phyloP scores from a whole-genome alignment of 1,140 invertebrate genomes.

The Solenopsis invicta region DNA sequence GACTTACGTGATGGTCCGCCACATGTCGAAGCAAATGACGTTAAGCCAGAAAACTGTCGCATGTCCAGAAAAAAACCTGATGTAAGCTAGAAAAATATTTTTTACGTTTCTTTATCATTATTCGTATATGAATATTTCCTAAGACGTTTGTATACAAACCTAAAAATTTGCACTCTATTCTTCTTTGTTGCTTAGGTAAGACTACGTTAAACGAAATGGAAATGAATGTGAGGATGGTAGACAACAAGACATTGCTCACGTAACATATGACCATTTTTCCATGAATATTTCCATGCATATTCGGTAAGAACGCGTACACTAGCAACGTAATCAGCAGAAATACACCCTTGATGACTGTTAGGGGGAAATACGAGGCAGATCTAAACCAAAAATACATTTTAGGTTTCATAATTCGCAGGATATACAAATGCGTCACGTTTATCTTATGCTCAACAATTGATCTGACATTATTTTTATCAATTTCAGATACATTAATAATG shows the following conservation, averaged over 20 bases:
- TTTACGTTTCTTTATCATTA: background rate
- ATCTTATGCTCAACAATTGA: too few relatives aligned
- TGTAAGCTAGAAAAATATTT: slow-evolving; percentile 76
- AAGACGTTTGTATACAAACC: slow-evolving; percentile 71
- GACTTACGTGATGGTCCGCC: slow-evolving; percentile 88
- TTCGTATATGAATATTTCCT: background rate
- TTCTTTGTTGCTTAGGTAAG: too few relatives aligned
- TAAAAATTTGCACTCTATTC: slow-evolving; percentile 77
- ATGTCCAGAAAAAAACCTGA: too few relatives aligned
- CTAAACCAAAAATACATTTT: background rate
- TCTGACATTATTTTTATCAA: too few relatives aligned
- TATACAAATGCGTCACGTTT: too few relatives aligned
- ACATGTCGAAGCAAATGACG: slow-evolving; percentile 91
- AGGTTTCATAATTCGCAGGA: background rate
- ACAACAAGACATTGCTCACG: too few relatives aligned
- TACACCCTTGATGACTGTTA: slow-evolving; percentile 82
- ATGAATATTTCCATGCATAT: slow-evolving; percentile 90
- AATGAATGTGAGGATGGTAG: too few relatives aligned
- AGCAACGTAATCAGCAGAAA: slow-evolving; percentile 89
- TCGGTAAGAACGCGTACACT: slow-evolving; percentile 89
- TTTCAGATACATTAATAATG: too few relatives aligned
- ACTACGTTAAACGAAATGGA: too few relatives aligned
- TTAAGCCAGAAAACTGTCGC: too few relatives aligned
- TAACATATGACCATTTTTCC: slow-evolving; percentile 91
- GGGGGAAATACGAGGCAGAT: too few relatives aligned